Conservation (phyloP, 2,888 invertebrate genomes). For the Dryobotodes eremita region DNA sequence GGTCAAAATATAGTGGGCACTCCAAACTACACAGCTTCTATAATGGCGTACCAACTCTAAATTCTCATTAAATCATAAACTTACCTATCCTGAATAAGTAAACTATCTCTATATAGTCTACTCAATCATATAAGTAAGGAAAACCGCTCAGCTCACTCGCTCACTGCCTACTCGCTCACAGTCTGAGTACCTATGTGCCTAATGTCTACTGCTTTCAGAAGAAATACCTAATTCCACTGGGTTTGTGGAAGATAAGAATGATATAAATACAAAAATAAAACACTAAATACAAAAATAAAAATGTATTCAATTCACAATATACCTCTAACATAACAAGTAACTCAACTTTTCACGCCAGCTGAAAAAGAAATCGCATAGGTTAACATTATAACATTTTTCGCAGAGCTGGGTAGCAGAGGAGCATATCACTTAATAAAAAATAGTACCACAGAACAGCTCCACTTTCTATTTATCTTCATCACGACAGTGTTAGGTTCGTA, state of each 20-base stretch:
- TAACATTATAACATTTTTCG: background rate
- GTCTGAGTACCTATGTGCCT: background rate
- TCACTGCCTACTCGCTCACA: background rate
- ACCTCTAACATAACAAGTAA: background rate
- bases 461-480: background rate
- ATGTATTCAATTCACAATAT: background rate
- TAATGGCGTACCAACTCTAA: background rate
- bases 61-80: background rate
- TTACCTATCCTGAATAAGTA: background rate
- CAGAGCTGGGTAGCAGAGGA: conserved; percentile 1
- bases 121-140: no score
- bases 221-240: background rate
- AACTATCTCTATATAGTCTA: background rate
- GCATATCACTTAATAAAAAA: background rate
- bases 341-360: background rate
- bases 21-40: no score
- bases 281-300: background rate
- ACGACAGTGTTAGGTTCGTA: background rate
- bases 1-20: background rate
- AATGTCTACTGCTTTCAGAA: background rate
- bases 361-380: conserved; percentile 20
- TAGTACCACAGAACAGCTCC: background rate
- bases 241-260: background rate
- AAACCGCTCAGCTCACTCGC: background rate
- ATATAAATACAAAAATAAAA: conserved; percentile 22